Percentiles rank a stretch among this genome's conserved stretches.
phyloP scores from a whole-genome alignment of 2,797 vertebrate species.

The Euphonia xanthogaster region DNA sequence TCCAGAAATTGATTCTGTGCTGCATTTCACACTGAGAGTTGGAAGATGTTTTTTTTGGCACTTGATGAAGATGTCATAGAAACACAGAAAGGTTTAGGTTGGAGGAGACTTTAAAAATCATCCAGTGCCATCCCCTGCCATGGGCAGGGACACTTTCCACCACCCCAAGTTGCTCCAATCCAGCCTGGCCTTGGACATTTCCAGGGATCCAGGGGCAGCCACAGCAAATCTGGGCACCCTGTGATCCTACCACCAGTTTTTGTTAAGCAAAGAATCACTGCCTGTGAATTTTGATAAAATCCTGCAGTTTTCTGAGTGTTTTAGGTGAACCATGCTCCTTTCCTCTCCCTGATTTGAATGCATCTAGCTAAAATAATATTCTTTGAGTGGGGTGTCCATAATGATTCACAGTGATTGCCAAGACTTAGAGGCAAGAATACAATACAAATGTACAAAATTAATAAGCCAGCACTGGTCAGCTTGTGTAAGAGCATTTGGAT shows the following conservation, averaged over 20 bases:
- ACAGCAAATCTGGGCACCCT: neutral
- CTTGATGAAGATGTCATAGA: neutral
- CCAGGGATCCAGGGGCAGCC: neutral
- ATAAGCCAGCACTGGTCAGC: neutral
- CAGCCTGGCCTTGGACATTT: neutral
- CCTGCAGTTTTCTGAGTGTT: neutral
- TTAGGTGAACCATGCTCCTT: neutral
- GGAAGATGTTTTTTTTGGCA: neutral
- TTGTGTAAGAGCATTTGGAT: neutral
- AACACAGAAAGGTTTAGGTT: neutral
- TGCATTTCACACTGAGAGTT: neutral
- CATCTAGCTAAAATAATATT: neutral
- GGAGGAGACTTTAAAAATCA: neutral
- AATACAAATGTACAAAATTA: neutral
- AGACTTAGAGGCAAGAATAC: neutral
- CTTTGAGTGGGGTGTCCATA: neutral
- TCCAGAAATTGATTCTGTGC: neutral
- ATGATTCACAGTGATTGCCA: neutral
- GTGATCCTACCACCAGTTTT: neutral
- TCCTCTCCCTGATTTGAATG: neutral
- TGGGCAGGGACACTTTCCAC: neutral
- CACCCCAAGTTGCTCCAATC: fast-evolving
- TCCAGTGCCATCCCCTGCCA: fast-evolving
- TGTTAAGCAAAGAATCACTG: neutral
- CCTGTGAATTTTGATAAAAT: neutral